phyloP scores from a whole-genome alignment of 2,888 invertebrate genomes.

The Thelaira solivaga region DNA sequence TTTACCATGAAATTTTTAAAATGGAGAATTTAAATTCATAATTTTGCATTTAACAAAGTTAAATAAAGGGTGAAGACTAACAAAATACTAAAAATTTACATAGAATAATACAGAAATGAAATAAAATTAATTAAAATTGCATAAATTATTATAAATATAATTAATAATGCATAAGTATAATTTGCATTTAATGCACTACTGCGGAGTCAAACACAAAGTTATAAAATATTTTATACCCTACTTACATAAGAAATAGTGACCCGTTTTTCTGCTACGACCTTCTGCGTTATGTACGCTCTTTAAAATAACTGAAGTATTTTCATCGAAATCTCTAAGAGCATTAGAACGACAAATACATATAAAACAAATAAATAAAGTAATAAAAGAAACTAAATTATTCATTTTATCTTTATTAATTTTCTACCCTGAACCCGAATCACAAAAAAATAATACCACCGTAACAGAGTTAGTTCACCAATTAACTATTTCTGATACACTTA shows the following conservation, averaged over 20 bases:
- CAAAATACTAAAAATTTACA: too few species aligned
- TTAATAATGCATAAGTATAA: too few species aligned
- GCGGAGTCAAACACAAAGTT: too few species aligned
- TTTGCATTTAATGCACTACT: too few species aligned
- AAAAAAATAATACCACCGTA: not conserved
- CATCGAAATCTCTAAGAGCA: not conserved
- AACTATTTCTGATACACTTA: constrained; percentile 6
- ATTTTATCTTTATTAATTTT: constrained; percentile 1
- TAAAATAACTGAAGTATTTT: not conserved
- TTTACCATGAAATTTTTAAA: too few species aligned
- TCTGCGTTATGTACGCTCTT: not conserved
- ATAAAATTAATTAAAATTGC: too few species aligned
- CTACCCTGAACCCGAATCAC: not conserved
- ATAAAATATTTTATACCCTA: too few species aligned
- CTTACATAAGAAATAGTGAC: constrained; percentile 53
- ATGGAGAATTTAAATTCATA: too few species aligned
- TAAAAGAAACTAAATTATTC: not conserved
- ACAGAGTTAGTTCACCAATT: constrained; percentile 5
- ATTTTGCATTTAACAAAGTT: too few species aligned
- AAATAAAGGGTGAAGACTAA: too few species aligned
- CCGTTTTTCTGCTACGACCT: constrained; percentile 24
- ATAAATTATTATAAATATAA: too few species aligned
- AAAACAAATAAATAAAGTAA: constrained; percentile 19
- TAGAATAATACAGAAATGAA: too few species aligned
- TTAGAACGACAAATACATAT: constrained; percentile 9